phyloP scores from a whole-genome alignment of 2,113 vertebrate genomes.

The Chloroceryle aenea region DNA sequence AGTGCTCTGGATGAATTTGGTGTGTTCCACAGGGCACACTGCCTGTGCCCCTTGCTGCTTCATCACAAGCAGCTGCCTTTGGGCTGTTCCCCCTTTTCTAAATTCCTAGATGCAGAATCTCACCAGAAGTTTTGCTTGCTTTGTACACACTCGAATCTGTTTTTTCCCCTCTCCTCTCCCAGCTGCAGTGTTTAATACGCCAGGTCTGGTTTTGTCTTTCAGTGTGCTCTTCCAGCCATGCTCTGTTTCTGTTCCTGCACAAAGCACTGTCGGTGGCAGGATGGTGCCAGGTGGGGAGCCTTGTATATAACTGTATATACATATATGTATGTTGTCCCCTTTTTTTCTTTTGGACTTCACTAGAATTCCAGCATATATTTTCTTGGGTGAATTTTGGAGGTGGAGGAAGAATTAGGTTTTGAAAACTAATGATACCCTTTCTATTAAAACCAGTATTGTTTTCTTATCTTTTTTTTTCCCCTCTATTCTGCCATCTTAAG shows the following conservation, averaged over 20 bases:
- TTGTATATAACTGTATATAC: neutral
- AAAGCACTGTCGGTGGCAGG: neutral
- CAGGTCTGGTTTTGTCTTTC: neutral
- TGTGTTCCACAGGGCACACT: neutral
- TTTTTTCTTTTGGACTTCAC: neutral
- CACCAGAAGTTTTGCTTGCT: neutral
- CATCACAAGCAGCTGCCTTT: neutral
- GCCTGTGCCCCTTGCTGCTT: neutral
- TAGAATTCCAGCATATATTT: neutral
- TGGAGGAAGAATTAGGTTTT: neutral
- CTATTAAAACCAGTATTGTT: neutral
- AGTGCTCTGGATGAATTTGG: neutral
- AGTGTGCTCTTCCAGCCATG: neutral
- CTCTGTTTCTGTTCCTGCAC: neutral
- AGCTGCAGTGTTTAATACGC: neutral
- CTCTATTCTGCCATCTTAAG: neutral
- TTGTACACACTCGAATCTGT: neutral
- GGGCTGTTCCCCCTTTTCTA: neutral
- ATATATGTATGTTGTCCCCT: neutral
- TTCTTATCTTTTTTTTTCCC: neutral
- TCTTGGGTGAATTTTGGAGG: neutral
- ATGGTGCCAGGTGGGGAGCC: neutral
- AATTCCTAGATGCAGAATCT: neutral
- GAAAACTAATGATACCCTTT: neutral
- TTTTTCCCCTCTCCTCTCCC: neutral